Evolutionary conservation across 2,113 vertebrate genomes (phyloP).

Genomic region (Setophaga kirtlandii): DNA sequence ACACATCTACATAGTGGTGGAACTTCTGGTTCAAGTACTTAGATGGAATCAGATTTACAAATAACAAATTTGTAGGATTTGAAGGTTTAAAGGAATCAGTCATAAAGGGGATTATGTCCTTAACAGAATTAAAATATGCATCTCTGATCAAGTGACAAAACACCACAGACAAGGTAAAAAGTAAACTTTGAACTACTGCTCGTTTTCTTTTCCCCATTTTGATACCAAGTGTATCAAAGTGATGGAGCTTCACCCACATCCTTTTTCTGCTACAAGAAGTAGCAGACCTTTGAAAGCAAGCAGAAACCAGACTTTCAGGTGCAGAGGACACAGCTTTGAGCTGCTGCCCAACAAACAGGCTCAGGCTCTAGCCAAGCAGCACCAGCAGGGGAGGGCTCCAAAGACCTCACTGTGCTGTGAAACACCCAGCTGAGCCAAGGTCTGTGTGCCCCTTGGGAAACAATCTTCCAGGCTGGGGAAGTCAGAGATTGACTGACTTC

Average conservation of each 20-base stretch:
- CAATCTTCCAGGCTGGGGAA: background rate
- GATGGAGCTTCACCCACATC: background rate
- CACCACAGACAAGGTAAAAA: background rate
- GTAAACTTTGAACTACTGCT: background rate
- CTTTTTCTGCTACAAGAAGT: background rate
- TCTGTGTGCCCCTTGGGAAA: accelerated
- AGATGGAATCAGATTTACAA: background rate
- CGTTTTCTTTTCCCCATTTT: background rate
- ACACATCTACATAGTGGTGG: accelerated
- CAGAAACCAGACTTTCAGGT: background rate
- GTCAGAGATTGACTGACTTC: background rate
- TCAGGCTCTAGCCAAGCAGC: background rate
- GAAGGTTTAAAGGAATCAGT: background rate
- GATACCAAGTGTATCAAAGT: background rate
- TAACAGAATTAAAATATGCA: background rate
- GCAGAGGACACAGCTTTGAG: background rate
- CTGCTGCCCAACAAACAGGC: background rate
- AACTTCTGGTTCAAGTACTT: background rate
- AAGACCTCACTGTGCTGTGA: accelerated
- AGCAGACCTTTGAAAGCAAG: background rate
- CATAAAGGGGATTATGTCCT: background rate
- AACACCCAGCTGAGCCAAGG: background rate
- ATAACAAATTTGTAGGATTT: background rate
- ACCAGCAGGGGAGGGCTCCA: background rate
- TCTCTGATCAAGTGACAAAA: background rate